These are phyloP conservation scores for Drosophila novamexicana DNA, from an alignment of 1,140 invertebrate species.

Conservation along the genomic window DNA sequence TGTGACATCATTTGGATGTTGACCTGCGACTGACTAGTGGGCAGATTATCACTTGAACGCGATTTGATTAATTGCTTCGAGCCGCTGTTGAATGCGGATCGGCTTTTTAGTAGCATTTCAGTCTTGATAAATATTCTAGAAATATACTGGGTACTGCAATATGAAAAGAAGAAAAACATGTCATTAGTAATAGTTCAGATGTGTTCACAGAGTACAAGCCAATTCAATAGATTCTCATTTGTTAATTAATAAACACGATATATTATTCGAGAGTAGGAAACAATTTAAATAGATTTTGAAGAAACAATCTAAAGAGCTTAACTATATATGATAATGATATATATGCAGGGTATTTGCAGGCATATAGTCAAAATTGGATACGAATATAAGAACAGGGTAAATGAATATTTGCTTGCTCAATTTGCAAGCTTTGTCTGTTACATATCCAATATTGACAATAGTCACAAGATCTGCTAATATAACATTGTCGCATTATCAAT, in stretches of 20 bases:
- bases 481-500: no score
- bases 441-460: no score
- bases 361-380: no score
- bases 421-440: no score
- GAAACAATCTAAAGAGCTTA: no score
- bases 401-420: no score
- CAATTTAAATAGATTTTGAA: no score
- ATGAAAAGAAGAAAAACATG: conserved; percentile 6
- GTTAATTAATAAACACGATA: background rate
- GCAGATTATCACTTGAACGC: conserved; percentile 93
- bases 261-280: no score
- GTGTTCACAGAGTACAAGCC: background rate
- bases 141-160: conserved; percentile 93
- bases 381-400: no score
- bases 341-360: no score
- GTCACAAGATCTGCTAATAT: no score
- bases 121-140: conserved; percentile 95
- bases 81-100: conserved; percentile 88
- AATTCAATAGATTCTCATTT: background rate
- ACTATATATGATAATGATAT: no score
- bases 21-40: conserved; percentile 95
- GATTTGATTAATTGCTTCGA: conserved; percentile 90
- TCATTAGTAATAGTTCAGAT: background rate
- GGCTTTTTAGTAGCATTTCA: conserved; percentile 95
- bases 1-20: conserved; percentile 97